phyloP scores from a whole-genome alignment of 2,113 vertebrate genomes.

The Cynoglossus semilaevis region DNA sequence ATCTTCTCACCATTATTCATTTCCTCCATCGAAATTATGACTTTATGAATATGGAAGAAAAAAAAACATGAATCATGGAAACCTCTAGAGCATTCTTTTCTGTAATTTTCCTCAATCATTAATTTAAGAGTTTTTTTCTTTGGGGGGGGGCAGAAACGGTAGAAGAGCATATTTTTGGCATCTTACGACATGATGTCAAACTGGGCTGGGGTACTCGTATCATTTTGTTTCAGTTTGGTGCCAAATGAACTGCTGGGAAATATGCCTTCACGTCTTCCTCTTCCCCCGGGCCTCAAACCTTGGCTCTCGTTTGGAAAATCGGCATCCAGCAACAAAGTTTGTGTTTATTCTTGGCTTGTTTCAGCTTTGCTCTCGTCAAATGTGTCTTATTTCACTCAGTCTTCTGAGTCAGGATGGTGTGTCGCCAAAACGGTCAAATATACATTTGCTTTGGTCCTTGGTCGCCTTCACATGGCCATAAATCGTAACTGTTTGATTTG shows the following conservation, averaged over 20 bases:
- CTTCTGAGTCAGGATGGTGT: neutral
- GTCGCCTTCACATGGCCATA: neutral
- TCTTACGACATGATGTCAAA: slow-evolving; percentile 32
- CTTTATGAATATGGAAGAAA: slow-evolving; percentile 9
- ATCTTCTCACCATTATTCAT: slow-evolving; percentile 30
- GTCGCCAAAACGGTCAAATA: neutral
- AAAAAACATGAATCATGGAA: slow-evolving; percentile 56
- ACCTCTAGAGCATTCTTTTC: slow-evolving; percentile 21
- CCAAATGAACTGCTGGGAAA: slow-evolving; percentile 9
- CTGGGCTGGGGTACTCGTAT: slow-evolving; percentile 40
- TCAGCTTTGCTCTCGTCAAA: slow-evolving; percentile 1
- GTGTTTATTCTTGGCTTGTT: neutral
- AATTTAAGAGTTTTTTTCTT: slow-evolving; percentile 50
- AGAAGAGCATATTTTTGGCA: slow-evolving; percentile 48
- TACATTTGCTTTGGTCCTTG: neutral
- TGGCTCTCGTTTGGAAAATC: too few relatives aligned
- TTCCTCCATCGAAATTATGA: slow-evolving; percentile 33
- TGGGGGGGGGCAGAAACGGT: slow-evolving; percentile 52
- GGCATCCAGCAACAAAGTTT: neutral
- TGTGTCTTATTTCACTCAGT: neutral
- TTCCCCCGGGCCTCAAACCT: slow-evolving; percentile 1
- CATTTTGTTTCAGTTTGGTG: slow-evolving; percentile 30
- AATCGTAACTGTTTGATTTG: slow-evolving; percentile 13
- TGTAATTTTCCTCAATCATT: slow-evolving; percentile 59
- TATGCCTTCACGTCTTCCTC: slow-evolving; percentile 27